Evolutionary conservation across 2,797 vertebrate species (phyloP).

Genomic region (Parauchenoglanis ngamensis): DNA sequence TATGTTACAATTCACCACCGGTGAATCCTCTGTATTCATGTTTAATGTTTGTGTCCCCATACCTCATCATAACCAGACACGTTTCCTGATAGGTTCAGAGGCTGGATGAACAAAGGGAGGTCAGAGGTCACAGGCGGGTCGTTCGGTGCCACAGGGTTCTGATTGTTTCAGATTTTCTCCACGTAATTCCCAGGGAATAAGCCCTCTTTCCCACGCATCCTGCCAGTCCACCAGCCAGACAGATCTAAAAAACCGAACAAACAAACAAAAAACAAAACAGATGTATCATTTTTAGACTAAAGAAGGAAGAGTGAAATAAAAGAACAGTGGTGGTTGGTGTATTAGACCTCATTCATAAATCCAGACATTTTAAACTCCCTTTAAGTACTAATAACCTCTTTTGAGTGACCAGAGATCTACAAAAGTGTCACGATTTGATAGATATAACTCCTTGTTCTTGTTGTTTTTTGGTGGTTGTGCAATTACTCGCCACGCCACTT

Average conservation of each 20-base stretch:
- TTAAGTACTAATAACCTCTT: neutral
- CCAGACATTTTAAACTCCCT: neutral
- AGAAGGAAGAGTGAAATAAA: neutral
- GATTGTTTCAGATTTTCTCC: slow-evolving; percentile 86
- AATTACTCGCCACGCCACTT: neutral
- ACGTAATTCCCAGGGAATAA: slow-evolving; percentile 97
- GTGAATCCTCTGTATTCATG: neutral
- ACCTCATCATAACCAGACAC: slow-evolving; percentile 3
- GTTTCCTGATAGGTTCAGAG: neutral
- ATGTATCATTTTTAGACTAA: neutral
- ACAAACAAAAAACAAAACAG: neutral
- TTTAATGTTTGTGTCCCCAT: neutral
- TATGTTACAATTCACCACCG: neutral
- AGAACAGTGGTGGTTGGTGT: neutral
- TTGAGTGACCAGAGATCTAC: neutral
- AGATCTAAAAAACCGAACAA: slow-evolving; percentile 71
- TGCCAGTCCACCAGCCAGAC: slow-evolving; percentile 95
- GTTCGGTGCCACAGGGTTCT: neutral
- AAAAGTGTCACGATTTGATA: neutral
- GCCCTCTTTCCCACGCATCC: slow-evolving; percentile 84
- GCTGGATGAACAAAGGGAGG: neutral
- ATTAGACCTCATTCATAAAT: neutral
- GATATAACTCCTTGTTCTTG: neutral
- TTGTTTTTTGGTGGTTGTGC: neutral
- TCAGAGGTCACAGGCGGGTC: slow-evolving; percentile 32